phyloP scores from a whole-genome alignment of 2,797 vertebrate genomes.

The Cyclura pinguis region DNA sequence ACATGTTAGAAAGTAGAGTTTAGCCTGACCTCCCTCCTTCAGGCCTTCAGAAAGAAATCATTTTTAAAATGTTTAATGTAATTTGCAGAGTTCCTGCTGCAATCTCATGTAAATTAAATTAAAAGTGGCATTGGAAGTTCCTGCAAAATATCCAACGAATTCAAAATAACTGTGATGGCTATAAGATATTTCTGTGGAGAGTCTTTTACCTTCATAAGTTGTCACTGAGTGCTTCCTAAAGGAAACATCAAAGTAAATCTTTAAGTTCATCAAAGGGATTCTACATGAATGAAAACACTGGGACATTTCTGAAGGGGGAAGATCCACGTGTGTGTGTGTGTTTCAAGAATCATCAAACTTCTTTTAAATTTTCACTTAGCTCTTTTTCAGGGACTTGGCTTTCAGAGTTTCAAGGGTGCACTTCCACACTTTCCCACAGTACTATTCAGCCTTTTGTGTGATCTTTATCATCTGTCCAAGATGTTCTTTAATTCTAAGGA shows the following conservation, averaged over 20 bases:
- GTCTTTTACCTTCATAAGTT: background rate
- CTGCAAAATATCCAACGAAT: background rate
- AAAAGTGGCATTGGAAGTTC: background rate
- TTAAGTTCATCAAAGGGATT: background rate
- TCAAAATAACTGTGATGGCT: background rate
- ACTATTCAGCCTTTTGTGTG: background rate
- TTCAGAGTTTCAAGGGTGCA: slow-evolving; percentile 3
- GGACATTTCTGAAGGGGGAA: background rate
- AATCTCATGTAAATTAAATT: slow-evolving; percentile 7
- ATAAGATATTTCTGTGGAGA: background rate
- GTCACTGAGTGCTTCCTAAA: background rate
- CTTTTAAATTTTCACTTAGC: background rate
- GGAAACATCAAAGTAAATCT: background rate
- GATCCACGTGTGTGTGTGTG: background rate
- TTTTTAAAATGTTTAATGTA: background rate
- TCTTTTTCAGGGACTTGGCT: background rate
- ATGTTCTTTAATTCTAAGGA: slow-evolving; percentile 2
- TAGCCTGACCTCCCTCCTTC: background rate
- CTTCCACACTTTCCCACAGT: background rate
- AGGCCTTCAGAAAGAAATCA: background rate
- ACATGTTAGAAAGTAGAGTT: background rate
- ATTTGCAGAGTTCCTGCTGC: background rate
- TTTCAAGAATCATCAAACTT: background rate
- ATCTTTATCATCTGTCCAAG: background rate
- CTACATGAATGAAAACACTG: background rate